Base-by-base conservation (phyloP, 2,888 invertebrate species). In the Allophyes oxyacanthae region DNA sequence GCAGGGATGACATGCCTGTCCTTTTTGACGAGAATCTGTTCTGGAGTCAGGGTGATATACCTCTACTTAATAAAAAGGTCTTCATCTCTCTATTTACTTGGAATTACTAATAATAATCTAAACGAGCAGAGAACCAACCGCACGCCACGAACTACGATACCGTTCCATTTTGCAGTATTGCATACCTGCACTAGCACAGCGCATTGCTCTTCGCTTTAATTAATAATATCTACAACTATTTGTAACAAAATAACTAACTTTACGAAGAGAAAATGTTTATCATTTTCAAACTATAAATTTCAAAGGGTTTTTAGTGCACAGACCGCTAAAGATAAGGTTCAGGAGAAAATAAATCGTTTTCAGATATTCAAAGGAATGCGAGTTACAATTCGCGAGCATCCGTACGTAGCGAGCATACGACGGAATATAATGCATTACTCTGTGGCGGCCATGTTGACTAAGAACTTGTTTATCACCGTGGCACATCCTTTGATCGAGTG, bases 61-160 rank as follows among this genome's bases (percentile, higher is more conserved):
- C 92, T 1, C 20, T 86, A 14, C 78, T 92, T 0, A 92, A 92
- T 64, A 81, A 86, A 62, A 92, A 91, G 83, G 91, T 90, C 55
- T 25, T 20, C 9, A 1, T 15, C 13, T n/a, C 1, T 28, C 28
- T 1, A 28, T 28, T 4, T 28, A 8, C 8, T 8, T 28, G 8
- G 2, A 28, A 28, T 28, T 28, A 6, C 20, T 3, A 20, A 20
- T 20, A 20, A 20, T 20, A 20, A 20, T 20, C 20, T 20, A 20
- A 20, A 20, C 20, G 20, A 3, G 2, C 20, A 20, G 20, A 20
- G 4, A 20, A 20, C 20, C 20, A 20, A 20, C 20, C 2, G 20
- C n/a, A n/a, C n/a, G n/a, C n/a, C n/a, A n/a, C n/a, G n/a, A n/a
- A n/a, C n/a, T n/a, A n/a, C n/a, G n/a, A n/a, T n/a, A n/a, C n/a